Base-by-base conservation (phyloP, 1,140 invertebrate species). In the Drosophila kurseongensis region DNA sequence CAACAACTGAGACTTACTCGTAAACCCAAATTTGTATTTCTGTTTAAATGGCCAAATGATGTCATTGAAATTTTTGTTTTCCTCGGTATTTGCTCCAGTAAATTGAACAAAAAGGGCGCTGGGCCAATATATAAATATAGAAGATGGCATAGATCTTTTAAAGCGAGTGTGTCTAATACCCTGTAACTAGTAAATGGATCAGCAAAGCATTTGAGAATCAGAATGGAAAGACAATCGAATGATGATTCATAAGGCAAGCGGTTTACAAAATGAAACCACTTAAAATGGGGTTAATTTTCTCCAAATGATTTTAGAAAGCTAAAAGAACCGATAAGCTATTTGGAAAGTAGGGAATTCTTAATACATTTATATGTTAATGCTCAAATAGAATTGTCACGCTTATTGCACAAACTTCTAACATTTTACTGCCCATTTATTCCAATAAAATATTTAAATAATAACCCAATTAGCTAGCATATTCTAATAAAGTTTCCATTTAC, bases 41-140 rank as follows among this genome's bases (percentile, higher is more conserved):
- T 9, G 18, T 2, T 29, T 10, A 32, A 52, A 42, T 35, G 7
- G 27, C 41, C 36, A 42, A 61, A 78, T 78, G 65, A 86, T 86
- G 74, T 85, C 81, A 85, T 84, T 82, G 73, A 80, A 80, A 85
- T 52, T n/a, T 50, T 45, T 41, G 10, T 35, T 38, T 29, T 57
- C 23, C 41, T 48, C 29, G 42, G n/a, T 62, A 44, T 78, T 62
- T 50, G 78, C 61, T 88, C 78, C 82, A 86, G 75, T 72, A 72
- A 85, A 63, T 67, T 72, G 38, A 35, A 76, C 41, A 79, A 71
- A 86, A 86, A 82, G 69, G 76, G 82, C 58, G 44, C 6, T 78
- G 68, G 65, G 78, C 80, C 77, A 84, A 54, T 67, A 80, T 52
- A 74, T 74, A 86, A 86, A 86, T 86, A 80, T 81, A 81, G 81